A percentile compares a stretch with the other conserved stretches of the same genome.
phyloP scores from a whole-genome alignment of 2,888 invertebrate genomes.

The Chymomyza amoena region DNA sequence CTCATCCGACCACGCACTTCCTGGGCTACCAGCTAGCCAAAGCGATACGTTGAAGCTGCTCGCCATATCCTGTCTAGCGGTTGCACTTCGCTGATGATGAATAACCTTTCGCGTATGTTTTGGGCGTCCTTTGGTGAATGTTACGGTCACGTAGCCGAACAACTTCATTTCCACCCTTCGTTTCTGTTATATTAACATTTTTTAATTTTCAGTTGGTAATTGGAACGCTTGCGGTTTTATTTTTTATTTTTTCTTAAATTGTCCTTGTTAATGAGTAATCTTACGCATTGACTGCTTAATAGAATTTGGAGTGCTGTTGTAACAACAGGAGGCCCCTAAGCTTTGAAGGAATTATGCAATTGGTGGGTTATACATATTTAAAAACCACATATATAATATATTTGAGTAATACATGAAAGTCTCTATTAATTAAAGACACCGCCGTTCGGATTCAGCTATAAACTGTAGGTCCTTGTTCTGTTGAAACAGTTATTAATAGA shows the following conservation, averaged over 20 bases:
- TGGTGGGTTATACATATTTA: not conserved
- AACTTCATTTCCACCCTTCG: not conserved
- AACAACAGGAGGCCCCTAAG: not conserved
- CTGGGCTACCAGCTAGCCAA: slow-evolving; percentile 1
- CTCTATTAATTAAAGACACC: too few species aligned
- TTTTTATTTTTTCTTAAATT: not conserved
- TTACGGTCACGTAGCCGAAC: not conserved
- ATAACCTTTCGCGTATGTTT: slow-evolving; percentile 61
- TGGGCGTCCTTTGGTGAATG: not conserved
- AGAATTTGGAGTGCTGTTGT: not conserved
- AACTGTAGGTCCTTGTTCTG: too few species aligned
- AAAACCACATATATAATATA: too few species aligned
- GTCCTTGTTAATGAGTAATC: not conserved
- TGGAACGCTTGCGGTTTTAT: slow-evolving; percentile 19
- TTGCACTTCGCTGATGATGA: slow-evolving; percentile 73
- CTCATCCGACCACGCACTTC: slow-evolving; percentile 13
- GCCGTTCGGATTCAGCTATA: too few species aligned
- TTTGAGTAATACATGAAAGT: too few species aligned
- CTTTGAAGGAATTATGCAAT: not conserved
- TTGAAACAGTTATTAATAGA: too few species aligned
- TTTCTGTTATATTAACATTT: slow-evolving; percentile 10
- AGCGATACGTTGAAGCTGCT: not conserved
- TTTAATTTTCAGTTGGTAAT: slow-evolving; percentile 47
- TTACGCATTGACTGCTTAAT: not conserved
- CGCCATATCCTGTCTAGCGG: slow-evolving; percentile 53